Conservation (phyloP, 2,888 invertebrate genomes). For the Myopa testacea region DNA sequence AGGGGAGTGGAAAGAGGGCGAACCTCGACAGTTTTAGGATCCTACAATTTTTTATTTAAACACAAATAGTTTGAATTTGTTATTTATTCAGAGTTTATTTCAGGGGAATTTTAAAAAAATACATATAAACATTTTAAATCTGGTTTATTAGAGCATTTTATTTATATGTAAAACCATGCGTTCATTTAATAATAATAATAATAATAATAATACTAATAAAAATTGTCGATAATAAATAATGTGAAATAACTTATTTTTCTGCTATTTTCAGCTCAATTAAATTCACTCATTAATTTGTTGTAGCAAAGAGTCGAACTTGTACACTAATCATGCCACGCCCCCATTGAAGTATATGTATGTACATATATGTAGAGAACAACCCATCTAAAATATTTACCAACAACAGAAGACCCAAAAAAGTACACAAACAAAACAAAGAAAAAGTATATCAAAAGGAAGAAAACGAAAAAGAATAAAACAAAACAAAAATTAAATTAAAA, state of each 20-base stretch:
- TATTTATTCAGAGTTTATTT: no score
- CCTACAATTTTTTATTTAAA: no score
- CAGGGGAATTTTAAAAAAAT: no score
- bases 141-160: no score
- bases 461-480: not conserved
- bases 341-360: not conserved
- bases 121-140: no score
- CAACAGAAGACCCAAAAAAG: not conserved
- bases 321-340: constrained; percentile 9
- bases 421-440: not conserved
- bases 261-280: not conserved
- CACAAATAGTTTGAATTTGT: no score
- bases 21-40: no score
- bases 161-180: no score
- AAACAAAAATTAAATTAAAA: not conserved
- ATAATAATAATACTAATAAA: not conserved
- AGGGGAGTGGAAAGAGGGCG: no score
- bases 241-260: not conserved
- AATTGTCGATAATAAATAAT: not conserved
- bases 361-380: not conserved
- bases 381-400: not conserved
- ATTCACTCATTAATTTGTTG: not conserved
- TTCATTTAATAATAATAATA: no score
- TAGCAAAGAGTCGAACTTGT: not conserved
- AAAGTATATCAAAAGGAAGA: not conserved